Conservation (phyloP, 1,140 invertebrate species). For the Thaumetopoea pityocampa region DNA sequence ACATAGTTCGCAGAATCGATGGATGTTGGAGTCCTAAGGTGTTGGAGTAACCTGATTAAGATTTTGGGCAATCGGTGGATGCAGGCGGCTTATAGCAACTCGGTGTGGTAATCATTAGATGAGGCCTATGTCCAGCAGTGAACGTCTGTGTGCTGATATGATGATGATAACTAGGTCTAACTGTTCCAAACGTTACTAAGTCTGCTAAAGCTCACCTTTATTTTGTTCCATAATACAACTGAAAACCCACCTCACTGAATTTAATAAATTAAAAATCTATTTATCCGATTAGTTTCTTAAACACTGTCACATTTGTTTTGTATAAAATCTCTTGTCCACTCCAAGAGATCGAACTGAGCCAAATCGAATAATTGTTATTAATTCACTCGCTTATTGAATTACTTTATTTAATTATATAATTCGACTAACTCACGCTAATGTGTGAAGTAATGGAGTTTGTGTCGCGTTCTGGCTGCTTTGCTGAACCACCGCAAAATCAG, state of each 20-base stretch:
- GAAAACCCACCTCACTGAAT: slow-evolving; percentile 13
- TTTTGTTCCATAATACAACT: slow-evolving; percentile 45
- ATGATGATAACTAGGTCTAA: too few species aligned
- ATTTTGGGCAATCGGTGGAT: too few species aligned
- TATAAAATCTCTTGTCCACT: slow-evolving; percentile 32
- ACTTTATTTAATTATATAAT: slow-evolving; percentile 72
- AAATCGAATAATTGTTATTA: slow-evolving; percentile 67
- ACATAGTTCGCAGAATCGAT: too few species aligned
- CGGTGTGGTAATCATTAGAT: too few species aligned
- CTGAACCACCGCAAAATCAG: slow-evolving; percentile 37
- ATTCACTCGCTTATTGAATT: slow-evolving; percentile 70
- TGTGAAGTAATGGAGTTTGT: slow-evolving; percentile 71
- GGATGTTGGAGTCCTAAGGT: too few species aligned
- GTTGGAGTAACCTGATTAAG: too few species aligned
- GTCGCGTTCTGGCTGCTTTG: slow-evolving; percentile 59
- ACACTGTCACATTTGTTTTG: slow-evolving; percentile 25
- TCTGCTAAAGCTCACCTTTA: slow-evolving; percentile 66
- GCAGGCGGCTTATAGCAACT: too few species aligned
- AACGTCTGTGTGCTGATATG: too few species aligned
- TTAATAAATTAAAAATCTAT: slow-evolving; percentile 16
- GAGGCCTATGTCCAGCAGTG: too few species aligned
- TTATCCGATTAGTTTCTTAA: slow-evolving; percentile 12
- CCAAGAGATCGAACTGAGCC: slow-evolving; percentile 41
- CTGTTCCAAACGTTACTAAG: too few species aligned
- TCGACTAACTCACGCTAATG: slow-evolving; percentile 70